A percentile compares a stretch with the other conserved stretches of the same genome.
phyloP scores from a whole-genome alignment of 2,797 vertebrate species.

The Odontamblyopus lacepedii region DNA sequence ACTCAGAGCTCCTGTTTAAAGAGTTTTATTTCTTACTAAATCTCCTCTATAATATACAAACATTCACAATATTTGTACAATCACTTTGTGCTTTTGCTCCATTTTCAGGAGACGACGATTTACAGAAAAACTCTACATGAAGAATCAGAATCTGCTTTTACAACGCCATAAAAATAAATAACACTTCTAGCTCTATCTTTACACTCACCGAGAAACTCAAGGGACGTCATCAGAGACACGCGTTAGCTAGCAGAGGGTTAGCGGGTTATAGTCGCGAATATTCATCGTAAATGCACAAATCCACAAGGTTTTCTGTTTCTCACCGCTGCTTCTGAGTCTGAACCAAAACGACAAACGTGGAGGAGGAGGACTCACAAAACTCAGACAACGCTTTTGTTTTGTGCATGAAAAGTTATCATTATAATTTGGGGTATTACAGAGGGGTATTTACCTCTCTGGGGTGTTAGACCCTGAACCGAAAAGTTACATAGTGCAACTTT shows the following conservation, averaged over 20 bases:
- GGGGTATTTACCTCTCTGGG: no score
- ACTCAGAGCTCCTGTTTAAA: constrained; percentile 30
- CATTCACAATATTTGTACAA: constrained; percentile 81
- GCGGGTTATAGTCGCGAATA: background rate
- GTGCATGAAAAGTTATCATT: no score
- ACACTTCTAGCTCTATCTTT: constrained; percentile 74
- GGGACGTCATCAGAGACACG: background rate
- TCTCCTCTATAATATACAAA: constrained; percentile 80
- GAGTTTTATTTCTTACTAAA: constrained; percentile 78
- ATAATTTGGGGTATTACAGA: no score
- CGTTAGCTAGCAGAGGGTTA: background rate
- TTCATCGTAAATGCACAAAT: background rate
- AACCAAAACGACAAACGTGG: background rate
- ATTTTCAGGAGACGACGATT: constrained; percentile 67
- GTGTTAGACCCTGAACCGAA: no score
- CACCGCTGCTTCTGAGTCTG: background rate
- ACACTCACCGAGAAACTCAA: constrained; percentile 63
- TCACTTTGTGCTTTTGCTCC: constrained; percentile 76
- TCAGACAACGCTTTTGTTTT: no score
- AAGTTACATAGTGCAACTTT: no score
- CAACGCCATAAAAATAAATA: constrained; percentile 77
- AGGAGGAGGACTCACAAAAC: no score
- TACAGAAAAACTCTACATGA: constrained; percentile 63
- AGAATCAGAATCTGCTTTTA: constrained; percentile 61
- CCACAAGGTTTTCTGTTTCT: background rate